Conservation (phyloP, 1,140 invertebrate species). For the Dermatophagoides farinae region DNA sequence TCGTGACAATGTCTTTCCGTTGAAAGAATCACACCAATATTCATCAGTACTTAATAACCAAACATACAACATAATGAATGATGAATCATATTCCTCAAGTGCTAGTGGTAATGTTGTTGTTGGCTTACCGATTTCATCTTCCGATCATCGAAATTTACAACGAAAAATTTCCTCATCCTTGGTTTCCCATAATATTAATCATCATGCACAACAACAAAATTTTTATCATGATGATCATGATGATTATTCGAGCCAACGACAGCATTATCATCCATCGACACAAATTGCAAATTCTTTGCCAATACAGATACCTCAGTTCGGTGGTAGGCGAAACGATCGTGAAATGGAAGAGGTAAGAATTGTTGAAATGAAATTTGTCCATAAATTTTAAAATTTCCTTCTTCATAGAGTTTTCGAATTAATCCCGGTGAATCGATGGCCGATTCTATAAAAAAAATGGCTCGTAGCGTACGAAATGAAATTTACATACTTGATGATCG, state of each 20-base stretch:
- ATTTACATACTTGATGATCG: conserved; percentile 54
- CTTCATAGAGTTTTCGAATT: background rate
- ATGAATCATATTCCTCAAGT: too few relatives aligned
- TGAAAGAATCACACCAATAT: too few relatives aligned
- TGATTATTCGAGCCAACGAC: background rate
- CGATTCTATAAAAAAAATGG: conserved; percentile 61
- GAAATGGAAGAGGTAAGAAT: background rate
- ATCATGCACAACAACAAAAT: too few relatives aligned
- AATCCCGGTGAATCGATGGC: conserved; percentile 42
- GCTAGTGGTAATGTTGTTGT: background rate
- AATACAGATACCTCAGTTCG: background rate
- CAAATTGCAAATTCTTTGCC: conserved; percentile 3
- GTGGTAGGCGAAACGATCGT: background rate
- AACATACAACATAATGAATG: background rate
- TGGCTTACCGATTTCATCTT: background rate
- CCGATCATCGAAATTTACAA: background rate
- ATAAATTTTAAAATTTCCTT: background rate
- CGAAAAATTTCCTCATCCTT: background rate
- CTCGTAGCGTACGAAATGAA: conserved; percentile 61
- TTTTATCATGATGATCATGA: too few relatives aligned
- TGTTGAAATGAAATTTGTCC: background rate
- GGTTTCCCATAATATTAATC: too few relatives aligned
- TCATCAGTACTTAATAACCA: background rate
- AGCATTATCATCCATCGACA: too few relatives aligned
- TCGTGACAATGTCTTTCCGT: too few relatives aligned